A percentile compares a stretch with the other conserved stretches of the same genome.
Conservation (phyloP, 1,140 invertebrate genomes). For the Ruditapes philippinarum region DNA sequence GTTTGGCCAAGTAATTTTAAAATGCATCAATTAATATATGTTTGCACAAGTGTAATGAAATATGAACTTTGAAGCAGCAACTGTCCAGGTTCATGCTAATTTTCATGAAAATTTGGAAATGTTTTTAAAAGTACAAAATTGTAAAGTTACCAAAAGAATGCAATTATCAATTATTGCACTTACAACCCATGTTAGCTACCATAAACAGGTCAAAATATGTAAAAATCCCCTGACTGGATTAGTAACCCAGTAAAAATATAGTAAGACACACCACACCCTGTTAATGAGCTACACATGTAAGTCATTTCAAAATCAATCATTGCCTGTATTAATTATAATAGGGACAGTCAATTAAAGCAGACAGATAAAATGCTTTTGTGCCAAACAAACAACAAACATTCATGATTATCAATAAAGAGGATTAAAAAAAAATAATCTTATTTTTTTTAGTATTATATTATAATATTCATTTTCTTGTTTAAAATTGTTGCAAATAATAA, state of each 20-base stretch:
- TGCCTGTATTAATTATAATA: too few relatives aligned
- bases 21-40: constrained; percentile 3
- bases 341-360: too few relatives aligned
- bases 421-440: neutral
- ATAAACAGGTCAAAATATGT: neutral
- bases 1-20: constrained; percentile 17
- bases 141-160: too few relatives aligned
- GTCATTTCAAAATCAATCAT: too few relatives aligned
- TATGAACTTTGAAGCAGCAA: too few relatives aligned
- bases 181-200: too few relatives aligned
- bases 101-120: too few relatives aligned
- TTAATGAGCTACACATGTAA: neutral
- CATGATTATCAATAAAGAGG: neutral
- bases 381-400: constrained; percentile 6
- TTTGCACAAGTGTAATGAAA: too few relatives aligned
- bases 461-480: neutral
- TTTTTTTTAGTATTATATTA: neutral
- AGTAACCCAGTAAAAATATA: too few relatives aligned
- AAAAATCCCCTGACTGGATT: neutral
- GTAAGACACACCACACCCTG: neutral
- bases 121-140: too few relatives aligned
- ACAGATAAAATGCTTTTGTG: neutral
- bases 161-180: too few relatives aligned
- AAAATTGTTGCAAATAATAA: neutral
- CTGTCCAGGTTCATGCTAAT: too few relatives aligned